Evolutionary conservation across 2,888 invertebrate genomes (phyloP).

Genomic region (Cyclophora albipunctata): DNA sequence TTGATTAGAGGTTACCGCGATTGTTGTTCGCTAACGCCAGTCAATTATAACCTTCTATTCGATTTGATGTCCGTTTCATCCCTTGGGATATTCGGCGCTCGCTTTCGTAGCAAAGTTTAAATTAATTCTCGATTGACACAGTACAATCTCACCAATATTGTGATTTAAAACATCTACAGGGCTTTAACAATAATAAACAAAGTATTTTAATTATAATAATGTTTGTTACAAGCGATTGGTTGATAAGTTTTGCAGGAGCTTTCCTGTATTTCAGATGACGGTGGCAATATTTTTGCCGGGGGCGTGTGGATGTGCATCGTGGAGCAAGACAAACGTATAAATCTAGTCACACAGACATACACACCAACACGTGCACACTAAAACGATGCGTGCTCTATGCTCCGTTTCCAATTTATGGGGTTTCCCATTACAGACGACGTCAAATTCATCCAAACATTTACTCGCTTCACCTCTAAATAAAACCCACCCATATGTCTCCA

Average conservation of each 20-base stretch:
- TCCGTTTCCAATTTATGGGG: slow-evolving; percentile 47
- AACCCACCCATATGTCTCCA: slow-evolving; percentile 6
- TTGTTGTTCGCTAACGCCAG: slow-evolving; percentile 51
- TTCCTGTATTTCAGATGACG: slow-evolving; percentile 18
- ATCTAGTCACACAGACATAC: slow-evolving; percentile 47
- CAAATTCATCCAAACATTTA: slow-evolving; percentile 35
- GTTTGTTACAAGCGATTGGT: slow-evolving; percentile 9
- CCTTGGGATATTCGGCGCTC: slow-evolving; percentile 55
- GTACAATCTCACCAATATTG: slow-evolving; percentile 51
- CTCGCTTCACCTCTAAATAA: slow-evolving; percentile 7
- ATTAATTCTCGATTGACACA: slow-evolving; percentile 70
- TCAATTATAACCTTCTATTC: slow-evolving; percentile 70
- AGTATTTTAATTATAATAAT: slow-evolving; percentile 21
- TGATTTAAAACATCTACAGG: slow-evolving; percentile 51
- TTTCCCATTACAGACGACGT: slow-evolving; percentile 38
- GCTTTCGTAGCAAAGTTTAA: slow-evolving; percentile 68
- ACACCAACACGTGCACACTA: slow-evolving; percentile 41
- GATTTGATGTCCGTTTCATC: slow-evolving; percentile 65
- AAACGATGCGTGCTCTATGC: slow-evolving; percentile 50
- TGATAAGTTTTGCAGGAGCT: slow-evolving; percentile 5
- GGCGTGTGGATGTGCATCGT: slow-evolving; percentile 37
- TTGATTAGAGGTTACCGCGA: slow-evolving; percentile 35
- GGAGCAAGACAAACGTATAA: slow-evolving; percentile 50
- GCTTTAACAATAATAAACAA: slow-evolving; percentile 36
- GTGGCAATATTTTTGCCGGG: slow-evolving; percentile 38